These are phyloP conservation scores for Geothlypis trichas DNA, from an alignment of 2,113 vertebrate genomes.

Conservation along the genomic window DNA sequence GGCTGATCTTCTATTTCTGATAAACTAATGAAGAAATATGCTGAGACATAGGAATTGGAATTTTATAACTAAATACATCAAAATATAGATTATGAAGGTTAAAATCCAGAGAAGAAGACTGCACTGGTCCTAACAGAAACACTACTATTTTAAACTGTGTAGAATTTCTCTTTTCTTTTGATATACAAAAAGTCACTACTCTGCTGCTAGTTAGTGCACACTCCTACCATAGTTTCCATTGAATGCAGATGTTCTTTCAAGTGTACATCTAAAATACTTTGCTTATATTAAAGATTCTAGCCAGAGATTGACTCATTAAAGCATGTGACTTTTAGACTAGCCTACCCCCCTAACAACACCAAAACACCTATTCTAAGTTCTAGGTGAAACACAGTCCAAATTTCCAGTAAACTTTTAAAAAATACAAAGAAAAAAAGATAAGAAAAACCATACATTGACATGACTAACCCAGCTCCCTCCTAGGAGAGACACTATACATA, in stretches of 20 bases:
- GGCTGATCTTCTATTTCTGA: not conserved
- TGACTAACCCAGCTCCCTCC: not conserved
- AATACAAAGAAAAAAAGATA: not conserved
- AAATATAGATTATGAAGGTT: not conserved
- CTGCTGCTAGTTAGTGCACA: not conserved
- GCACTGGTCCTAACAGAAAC: not conserved
- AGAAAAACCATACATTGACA: not conserved
- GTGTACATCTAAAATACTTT: not conserved
- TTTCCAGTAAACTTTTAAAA: not conserved
- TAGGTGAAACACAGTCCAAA: not conserved
- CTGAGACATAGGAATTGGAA: not conserved
- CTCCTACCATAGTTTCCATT: not conserved
- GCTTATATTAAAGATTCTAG: not conserved
- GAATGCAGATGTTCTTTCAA: not conserved
- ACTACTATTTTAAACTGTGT: not conserved
- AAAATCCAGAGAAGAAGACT: not conserved
- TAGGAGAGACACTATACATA: not conserved
- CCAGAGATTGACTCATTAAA: not conserved
- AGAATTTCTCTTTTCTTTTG: not conserved
- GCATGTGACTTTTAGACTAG: not conserved
- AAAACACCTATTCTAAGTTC: not conserved
- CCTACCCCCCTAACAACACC: accelerated
- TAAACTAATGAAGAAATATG: not conserved
- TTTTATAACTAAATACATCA: not conserved
- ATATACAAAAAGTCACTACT: not conserved